Evolutionary conservation across 2,888 invertebrate species (phyloP), one percentile per base, ranked within the genome.

Genomic region (Pachymerium ferrugineum): DNA sequence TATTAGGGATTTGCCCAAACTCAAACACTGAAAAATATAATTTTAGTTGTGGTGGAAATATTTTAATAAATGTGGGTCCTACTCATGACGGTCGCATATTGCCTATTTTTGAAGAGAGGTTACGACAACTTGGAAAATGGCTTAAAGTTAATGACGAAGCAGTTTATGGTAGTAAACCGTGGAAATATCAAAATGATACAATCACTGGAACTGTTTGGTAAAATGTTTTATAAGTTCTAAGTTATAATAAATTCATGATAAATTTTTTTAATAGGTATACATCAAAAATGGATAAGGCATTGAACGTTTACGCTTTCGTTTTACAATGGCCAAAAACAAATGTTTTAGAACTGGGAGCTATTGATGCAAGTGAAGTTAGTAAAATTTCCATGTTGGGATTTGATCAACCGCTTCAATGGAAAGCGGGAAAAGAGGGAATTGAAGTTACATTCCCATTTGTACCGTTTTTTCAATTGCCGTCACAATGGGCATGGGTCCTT

Each of bases 1-100:
- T n/a, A n/a, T n/a, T n/a, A n/a, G n/a, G n/a, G n/a, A n/a, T n/a
- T n/a, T n/a, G n/a, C n/a, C n/a, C n/a, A n/a, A n/a, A n/a, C n/a
- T n/a, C n/a, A n/a, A n/a, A n/a, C n/a, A n/a, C n/a, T n/a, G n/a
- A n/a, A n/a, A n/a, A n/a, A n/a, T n/a, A n/a, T n/a, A n/a, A n/a
- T 68, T 38, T 6, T 29, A 76, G 76, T 47, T 76, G 76, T 22
- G 76, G 76, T 88, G 90, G 90, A 0, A 93, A 93, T 80, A 85
- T 89, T 16, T 82, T 93, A n/a, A 87, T 93, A 80, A 96, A 96
- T 80, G 87, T 95, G 5, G 95, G 96, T 0, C 95, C 96, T 16
- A 93, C 94, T 0, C 91, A 90, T 80, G 92, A 93, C 78, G 96
- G 96, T 3, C 89, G 89, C 5, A 94, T 97, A 77, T 82, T 87